Conservation (phyloP, 1,140 invertebrate genomes). For the Paramacrobiotus metropolitanus region DNA sequence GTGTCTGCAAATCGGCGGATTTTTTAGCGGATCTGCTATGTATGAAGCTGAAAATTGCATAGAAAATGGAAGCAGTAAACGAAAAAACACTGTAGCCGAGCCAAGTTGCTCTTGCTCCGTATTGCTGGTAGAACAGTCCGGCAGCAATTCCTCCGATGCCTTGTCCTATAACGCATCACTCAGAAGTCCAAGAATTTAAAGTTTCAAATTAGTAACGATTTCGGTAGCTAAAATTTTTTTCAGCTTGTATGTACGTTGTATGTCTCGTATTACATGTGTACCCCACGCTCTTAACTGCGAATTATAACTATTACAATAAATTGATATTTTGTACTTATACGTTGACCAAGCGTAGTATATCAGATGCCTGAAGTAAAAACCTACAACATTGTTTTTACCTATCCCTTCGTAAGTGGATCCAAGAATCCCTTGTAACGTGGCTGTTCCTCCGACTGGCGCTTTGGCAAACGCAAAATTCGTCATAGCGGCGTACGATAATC, state of each 20-base stretch:
- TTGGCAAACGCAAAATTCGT: background rate
- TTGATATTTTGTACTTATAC: no score
- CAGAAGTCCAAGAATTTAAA: no score
- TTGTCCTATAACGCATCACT: conserved; percentile 4
- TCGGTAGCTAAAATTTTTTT: no score
- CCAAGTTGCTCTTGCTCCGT: background rate
- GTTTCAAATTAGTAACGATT: no score
- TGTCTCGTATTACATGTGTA: no score
- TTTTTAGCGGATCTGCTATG: no score
- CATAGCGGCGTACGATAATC: conserved; percentile 41
- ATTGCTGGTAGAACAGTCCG: background rate
- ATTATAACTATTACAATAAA: no score
- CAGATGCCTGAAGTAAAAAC: no score
- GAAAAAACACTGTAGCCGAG: background rate
- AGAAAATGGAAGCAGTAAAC: background rate
- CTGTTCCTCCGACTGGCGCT: background rate
- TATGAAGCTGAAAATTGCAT: background rate
- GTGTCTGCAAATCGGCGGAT: no score
- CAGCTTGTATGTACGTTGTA: background rate
- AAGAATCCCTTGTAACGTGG: background rate
- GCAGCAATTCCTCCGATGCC: background rate
- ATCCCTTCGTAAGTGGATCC: background rate
- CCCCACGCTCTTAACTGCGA: no score
- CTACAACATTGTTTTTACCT: no score
- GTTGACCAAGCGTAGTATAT: no score